These are phyloP conservation scores for Spisula subtruncata DNA, from an alignment of 2,888 invertebrate genomes.

Conservation along the genomic window DNA sequence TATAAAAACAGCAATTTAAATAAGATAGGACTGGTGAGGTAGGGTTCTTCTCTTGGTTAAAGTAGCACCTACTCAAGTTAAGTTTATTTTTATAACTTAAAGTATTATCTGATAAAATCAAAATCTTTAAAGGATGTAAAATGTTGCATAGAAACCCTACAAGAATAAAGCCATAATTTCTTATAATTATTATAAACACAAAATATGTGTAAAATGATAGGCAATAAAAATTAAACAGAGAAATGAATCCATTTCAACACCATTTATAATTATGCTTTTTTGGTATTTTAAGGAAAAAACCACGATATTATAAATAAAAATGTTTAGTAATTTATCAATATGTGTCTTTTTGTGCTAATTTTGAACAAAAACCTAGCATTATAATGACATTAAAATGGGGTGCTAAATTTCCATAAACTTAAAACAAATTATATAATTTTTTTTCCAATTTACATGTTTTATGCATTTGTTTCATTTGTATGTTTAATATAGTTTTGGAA, in stretches of 20 bases:
- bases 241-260: not conserved
- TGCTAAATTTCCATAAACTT: not conserved
- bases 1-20: not conserved
- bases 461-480: not conserved
- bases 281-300: not conserved
- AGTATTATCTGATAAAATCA: not conserved
- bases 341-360: not conserved
- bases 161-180: constrained; percentile 15
- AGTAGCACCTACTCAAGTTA: too few species aligned
- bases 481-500: not conserved
- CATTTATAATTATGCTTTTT: not conserved
- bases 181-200: not conserved
- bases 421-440: not conserved
- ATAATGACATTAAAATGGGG: not conserved
- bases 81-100: too few species aligned
- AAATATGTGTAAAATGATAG: too few species aligned
- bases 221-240: not conserved
- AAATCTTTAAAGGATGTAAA: constrained; percentile 5
- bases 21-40: not conserved
- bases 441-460: not conserved
- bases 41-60: not conserved
- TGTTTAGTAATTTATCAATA: not conserved
- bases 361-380: not conserved
- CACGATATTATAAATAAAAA: not conserved
- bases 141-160: not conserved